Evolutionary conservation across 2,113 vertebrate species (phyloP).

Genomic region (Agelaius tricolor): DNA sequence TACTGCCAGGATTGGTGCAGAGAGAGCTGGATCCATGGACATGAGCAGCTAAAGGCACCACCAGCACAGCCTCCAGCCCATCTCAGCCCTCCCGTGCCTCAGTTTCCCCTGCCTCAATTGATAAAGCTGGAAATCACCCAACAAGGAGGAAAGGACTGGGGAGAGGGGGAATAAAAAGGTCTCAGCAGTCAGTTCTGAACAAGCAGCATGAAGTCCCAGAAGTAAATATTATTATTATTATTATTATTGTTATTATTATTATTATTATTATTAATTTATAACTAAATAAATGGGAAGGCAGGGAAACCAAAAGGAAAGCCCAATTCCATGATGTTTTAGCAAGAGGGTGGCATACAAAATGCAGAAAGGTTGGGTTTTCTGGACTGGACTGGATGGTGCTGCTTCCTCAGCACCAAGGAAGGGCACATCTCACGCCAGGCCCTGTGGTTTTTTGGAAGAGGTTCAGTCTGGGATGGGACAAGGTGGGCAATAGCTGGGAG

Average conservation of each 20-base stretch:
- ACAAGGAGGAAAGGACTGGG: fast-evolving
- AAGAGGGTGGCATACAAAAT: not conserved
- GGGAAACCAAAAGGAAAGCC: not conserved
- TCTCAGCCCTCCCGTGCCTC: not conserved
- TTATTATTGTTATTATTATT: not conserved
- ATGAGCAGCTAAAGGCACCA: not conserved
- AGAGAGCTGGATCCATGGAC: not conserved
- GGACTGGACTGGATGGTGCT: not conserved
- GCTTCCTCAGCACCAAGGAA: not conserved
- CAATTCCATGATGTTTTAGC: not conserved
- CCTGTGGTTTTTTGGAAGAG: not conserved
- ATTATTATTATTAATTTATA: too few relatives aligned
- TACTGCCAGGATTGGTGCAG: not conserved
- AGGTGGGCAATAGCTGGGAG: not conserved
- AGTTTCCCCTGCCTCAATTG: not conserved
- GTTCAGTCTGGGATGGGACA: not conserved
- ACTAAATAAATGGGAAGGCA: too few relatives aligned
- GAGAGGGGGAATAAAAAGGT: not conserved
- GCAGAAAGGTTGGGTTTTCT: not conserved
- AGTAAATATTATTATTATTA: not conserved
- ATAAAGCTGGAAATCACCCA: not conserved
- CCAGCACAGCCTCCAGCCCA: fast-evolving
- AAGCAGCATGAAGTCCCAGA: not conserved
- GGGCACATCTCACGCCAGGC: not conserved
- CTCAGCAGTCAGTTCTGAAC: not conserved